phyloP scores from a whole-genome alignment of 2,113 vertebrate species.

The Chaetops frenatus region DNA sequence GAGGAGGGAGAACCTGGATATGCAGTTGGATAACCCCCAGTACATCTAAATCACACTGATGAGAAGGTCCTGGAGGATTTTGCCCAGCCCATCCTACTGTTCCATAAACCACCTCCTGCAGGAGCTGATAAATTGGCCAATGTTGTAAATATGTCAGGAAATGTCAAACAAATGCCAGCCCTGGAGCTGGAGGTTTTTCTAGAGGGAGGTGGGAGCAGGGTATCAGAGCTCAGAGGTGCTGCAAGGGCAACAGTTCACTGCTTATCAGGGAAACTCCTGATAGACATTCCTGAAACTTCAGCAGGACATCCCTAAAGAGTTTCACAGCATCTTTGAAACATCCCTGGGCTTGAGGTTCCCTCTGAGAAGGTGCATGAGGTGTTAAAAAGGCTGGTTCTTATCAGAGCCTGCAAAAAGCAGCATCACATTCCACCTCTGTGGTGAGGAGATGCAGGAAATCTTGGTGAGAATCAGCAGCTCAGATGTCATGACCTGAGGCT shows the following conservation, averaged over 20 bases:
- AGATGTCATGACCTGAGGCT: background rate
- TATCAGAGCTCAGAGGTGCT: background rate
- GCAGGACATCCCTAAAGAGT: background rate
- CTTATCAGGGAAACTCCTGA: background rate
- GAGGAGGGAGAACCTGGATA: background rate
- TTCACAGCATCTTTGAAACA: background rate
- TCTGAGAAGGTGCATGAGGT: background rate
- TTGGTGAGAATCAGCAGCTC: background rate
- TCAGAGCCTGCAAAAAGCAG: background rate
- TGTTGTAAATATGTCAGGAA: slow-evolving; percentile 1
- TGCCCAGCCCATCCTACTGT: background rate
- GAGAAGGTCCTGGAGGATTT: background rate
- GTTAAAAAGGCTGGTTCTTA: background rate
- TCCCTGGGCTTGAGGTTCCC: background rate
- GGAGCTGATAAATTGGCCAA: slow-evolving; percentile 3
- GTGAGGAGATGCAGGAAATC: background rate
- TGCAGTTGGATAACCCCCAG: background rate
- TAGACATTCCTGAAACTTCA: background rate
- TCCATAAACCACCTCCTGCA: background rate
- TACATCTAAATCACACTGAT: background rate
- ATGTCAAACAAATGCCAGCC: background rate
- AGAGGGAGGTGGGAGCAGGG: background rate
- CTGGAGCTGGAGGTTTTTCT: slow-evolving; percentile 4
- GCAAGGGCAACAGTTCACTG: background rate
- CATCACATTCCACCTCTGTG: background rate